Percentiles rank a stretch among this genome's conserved stretches.
These are phyloP conservation scores for Palythoa grandiflora DNA, from an alignment of 92 coral and sea anemone species.

Conservation along the genomic window DNA sequence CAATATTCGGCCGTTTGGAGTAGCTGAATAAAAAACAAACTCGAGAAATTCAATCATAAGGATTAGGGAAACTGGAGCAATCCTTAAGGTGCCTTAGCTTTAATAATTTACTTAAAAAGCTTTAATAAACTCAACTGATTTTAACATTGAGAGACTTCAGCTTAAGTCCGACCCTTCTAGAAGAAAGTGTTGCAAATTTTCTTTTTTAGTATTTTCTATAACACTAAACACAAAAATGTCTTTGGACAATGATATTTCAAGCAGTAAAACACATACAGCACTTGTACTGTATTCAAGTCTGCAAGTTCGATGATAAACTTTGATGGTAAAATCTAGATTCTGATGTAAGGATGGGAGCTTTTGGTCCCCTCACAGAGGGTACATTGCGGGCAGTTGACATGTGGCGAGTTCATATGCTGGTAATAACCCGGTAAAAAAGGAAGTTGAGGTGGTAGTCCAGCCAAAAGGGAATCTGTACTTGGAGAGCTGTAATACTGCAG, in stretches of 20 bases:
- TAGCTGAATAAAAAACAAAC: neutral
- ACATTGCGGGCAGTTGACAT: constrained; percentile 87
- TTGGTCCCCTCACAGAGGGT: constrained; percentile 89
- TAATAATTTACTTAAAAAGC: neutral
- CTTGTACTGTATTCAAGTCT: neutral
- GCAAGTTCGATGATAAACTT: neutral
- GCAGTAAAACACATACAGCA: neutral
- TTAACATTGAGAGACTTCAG: neutral
- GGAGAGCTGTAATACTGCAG: constrained; percentile 78
- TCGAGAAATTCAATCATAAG: neutral
- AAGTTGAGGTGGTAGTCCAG: constrained; percentile 77
- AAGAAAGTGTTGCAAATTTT: neutral
- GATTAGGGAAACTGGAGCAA: neutral
- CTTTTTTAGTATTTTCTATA: neutral
- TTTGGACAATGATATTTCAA: neutral
- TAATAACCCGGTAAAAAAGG: constrained; percentile 92
- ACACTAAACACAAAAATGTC: neutral
- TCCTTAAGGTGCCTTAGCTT: neutral
- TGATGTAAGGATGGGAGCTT: constrained; percentile 88
- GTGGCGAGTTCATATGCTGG: constrained; percentile 78
- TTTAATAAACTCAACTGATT: neutral
- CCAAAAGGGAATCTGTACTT: constrained; percentile 67
- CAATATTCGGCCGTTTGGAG: neutral
- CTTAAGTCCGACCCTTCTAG: neutral
- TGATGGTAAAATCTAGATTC: constrained; percentile 64